Base-by-base conservation (phyloP, 2,888 invertebrate genomes). In the Chrysodeixis includens region DNA sequence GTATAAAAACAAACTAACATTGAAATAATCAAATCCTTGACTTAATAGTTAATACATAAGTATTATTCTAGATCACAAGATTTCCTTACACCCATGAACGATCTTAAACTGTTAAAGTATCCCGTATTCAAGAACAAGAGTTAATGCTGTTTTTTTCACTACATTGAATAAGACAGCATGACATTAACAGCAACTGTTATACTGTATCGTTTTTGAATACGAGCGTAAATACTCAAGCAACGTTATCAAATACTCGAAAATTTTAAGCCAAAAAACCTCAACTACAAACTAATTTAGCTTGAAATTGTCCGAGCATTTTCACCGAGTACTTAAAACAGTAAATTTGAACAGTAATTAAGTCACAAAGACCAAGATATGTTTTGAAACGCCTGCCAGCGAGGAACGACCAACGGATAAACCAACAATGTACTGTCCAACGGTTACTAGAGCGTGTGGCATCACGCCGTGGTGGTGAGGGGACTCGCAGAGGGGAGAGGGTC, bases 401-500 rank as follows among this genome's bases (percentile, higher is more conserved):
- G 71, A 58, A 71, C 81, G 78, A 80, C 74, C 74, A 58, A 71
- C 81, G 78, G 72, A 55, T 62, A 77, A 80, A 82, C 74, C 59
- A 66, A 80, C 73, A 55, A 68, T 61, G 68, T 77, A 82, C 75
- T 71, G 58, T 72, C 64, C 71, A 60, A 35, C 30, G 53, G 62
- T 59, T 62, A 65, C 49, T 46, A 55, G 30, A 30, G 62, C 64
- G 62, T 58, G 75, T 79, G 87, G 67, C 84, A 90, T 92, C 92
- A 92, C 91, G 92, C 92, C 0, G 90, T 85, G 2, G 90, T 88
- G 0, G 87, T 85, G 0, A 90, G 46, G 0, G 88, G 83, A 60
- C 76, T 86, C 53, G 81, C 84, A 32, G 82, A 83, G 64, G 70
- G 81, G 71, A 85, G 73, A 9, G 79, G 76, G 1, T 88, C 88